Base-by-base conservation (phyloP, 1,140 invertebrate genomes). In the Bombus consobrinus region DNA sequence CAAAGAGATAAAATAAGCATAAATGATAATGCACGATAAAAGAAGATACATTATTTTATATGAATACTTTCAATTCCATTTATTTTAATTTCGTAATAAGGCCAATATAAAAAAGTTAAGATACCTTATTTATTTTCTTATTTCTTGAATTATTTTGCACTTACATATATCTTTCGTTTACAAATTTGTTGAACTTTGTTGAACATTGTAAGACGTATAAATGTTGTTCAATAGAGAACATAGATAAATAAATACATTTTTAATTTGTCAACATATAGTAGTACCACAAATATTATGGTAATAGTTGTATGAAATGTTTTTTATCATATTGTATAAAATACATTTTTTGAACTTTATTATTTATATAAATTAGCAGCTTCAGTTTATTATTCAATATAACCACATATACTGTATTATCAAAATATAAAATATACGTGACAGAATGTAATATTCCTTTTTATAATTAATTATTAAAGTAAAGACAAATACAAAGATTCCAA, bases 1-100 rank as follows among this genome's bases (percentile, higher is more conserved):
- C 98, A 28, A 98, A 98, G 94, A 98, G 98, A 95, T 98, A 97
- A 96, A 87, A 72, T 85, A 72, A 91, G 37, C 12, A 59, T n/a
- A 37, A 39, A 32, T 37, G 8, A 53, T 43, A 39, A 64, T 73
- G 3, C 43, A 28, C 18, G 43, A 69, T 57, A 64, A 18, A 74
- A 41, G 22, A 3, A 78, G n/a, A 25, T 53, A 57, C 62, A 72
- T 47, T 2, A 53, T 39, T 12, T 15, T 66, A 13, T 25, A 28
- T 41, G 15, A 78, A 57, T 22, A 22, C 47, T 53, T 53, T 77
- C 3, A 32, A 32, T 53, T 53, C n/a, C 32, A 53, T 77, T 77
- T 66, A 37, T 41, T 69, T 57, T 78, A 57, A 59, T 69, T 32
- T 3, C 28, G 15, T 80, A 85, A 66, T 66, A 69, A 34, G 12